These are phyloP conservation scores for Cyprinella venusta DNA, from an alignment of 2,797 vertebrate genomes.

Conservation along the genomic window DNA sequence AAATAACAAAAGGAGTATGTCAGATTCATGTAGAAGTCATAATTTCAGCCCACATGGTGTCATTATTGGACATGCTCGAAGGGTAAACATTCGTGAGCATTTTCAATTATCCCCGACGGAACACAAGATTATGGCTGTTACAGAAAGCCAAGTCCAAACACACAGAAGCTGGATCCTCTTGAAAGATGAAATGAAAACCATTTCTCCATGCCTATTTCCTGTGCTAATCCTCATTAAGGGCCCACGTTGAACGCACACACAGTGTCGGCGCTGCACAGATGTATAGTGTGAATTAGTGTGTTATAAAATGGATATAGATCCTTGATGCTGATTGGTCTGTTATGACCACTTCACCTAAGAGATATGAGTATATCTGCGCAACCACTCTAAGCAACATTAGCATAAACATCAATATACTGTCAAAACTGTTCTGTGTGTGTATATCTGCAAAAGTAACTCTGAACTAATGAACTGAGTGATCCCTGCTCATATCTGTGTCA, in stretches of 20 bases:
- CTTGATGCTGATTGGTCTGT: background rate
- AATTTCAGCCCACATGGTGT: slow-evolving; percentile 59
- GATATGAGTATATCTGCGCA: background rate
- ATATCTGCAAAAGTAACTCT: background rate
- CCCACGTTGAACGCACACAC: slow-evolving; percentile 33
- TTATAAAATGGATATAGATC: background rate
- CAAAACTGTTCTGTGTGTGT: background rate
- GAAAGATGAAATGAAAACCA: slow-evolving; percentile 52
- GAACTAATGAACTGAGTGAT: too few relatives aligned
- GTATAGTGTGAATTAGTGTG: background rate
- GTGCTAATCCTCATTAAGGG: slow-evolving; percentile 61
- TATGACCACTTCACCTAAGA: background rate
- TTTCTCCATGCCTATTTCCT: slow-evolving; percentile 51
- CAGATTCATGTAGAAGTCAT: slow-evolving; percentile 53
- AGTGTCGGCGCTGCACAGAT: background rate
- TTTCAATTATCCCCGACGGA: slow-evolving; percentile 66
- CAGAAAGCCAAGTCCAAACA: slow-evolving; percentile 54
- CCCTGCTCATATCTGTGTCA: background rate
- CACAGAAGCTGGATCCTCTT: slow-evolving; percentile 43
- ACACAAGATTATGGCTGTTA: slow-evolving; percentile 67
- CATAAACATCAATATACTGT: background rate
- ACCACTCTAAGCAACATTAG: background rate
- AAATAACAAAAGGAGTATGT: slow-evolving; percentile 35
- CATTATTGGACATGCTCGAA: slow-evolving; percentile 60
- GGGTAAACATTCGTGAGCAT: slow-evolving; percentile 65